Evolutionary conservation across 1,140 invertebrate species (phyloP).

Genomic region (Nasonia vitripennis): DNA sequence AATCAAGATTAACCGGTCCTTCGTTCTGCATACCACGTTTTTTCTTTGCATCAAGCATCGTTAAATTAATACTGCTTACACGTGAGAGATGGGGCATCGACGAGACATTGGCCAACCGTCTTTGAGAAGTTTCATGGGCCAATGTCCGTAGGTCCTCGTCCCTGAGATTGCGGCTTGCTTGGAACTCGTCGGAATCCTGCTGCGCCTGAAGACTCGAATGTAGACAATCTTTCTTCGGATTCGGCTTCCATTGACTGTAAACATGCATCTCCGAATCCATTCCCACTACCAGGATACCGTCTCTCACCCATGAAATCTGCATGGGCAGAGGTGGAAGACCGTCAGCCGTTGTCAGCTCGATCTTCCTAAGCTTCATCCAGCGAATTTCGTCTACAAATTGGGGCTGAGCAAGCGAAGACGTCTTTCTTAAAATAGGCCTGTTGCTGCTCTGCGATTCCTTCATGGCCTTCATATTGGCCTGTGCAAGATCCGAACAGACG

Average conservation of each 20-base stretch:
- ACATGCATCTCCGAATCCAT: conserved; percentile 99
- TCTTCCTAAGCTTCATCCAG: conserved; percentile 96
- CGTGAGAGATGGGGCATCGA: conserved; percentile 88
- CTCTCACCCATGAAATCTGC: conserved; percentile 97
- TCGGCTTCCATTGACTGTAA: conserved; percentile 97
- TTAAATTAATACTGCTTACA: conserved; percentile 88
- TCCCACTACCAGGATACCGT: conserved; percentile 97
- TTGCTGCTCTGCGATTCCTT: conserved; percentile 87
- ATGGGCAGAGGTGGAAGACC: conserved; percentile 96
- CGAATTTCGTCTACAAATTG: conserved; percentile 90
- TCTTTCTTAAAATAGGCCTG: conserved; percentile 88
- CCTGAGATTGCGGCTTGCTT: conserved; percentile 84
- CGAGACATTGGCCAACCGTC: conserved; percentile 81
- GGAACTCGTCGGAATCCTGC: conserved; percentile 79
- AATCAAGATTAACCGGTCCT: conserved; percentile 75
- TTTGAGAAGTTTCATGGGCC: conserved; percentile 82
- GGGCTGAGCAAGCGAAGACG: conserved; percentile 88
- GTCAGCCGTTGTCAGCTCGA: conserved; percentile 95
- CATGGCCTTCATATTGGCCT: conserved; percentile 92
- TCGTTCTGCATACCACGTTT: conserved; percentile 80
- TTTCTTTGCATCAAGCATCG: conserved; percentile 83
- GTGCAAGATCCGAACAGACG: conserved; percentile 91
- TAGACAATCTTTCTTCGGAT: conserved; percentile 75
- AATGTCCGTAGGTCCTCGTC: conserved; percentile 87
- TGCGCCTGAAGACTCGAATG: conserved; percentile 71